These are phyloP conservation scores for Tetragnatha versicolor DNA, from an alignment of 1,140 invertebrate species.

Conservation along the genomic window DNA sequence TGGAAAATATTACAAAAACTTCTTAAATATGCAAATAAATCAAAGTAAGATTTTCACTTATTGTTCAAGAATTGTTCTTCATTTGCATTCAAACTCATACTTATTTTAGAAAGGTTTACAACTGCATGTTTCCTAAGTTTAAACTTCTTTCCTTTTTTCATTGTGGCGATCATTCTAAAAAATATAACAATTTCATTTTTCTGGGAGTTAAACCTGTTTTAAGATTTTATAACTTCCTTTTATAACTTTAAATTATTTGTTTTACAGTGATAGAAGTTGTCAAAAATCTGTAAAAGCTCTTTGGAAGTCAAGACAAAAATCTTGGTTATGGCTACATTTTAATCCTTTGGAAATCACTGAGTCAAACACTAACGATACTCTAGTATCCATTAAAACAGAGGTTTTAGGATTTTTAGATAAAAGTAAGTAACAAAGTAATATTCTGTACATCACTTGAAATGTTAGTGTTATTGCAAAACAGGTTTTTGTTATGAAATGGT, in stretches of 20 bases:
- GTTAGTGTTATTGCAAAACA: too few species aligned
- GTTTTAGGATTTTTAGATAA: not conserved
- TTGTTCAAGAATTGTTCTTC: not conserved
- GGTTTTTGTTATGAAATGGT: too few species aligned
- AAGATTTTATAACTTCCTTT: too few species aligned
- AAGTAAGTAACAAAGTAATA: too few species aligned
- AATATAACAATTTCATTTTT: too few species aligned
- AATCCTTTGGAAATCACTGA: not conserved
- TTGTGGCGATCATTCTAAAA: too few species aligned
- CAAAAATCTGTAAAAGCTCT: not conserved
- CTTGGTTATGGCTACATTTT: slow-evolving; percentile 22
- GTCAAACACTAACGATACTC: not conserved
- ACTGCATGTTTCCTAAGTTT: not conserved
- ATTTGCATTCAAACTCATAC: not conserved
- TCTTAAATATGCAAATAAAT: not conserved
- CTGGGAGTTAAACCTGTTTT: too few species aligned
- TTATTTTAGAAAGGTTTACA: too few species aligned
- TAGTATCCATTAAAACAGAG: not conserved
- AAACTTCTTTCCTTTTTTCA: not conserved
- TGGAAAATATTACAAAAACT: slow-evolving; percentile 13
- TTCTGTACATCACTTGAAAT: too few species aligned
- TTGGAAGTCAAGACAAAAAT: slow-evolving; percentile 7
- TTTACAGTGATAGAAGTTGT: too few species aligned
- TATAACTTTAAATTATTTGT: too few species aligned
- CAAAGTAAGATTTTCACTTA: not conserved